Base-by-base conservation (phyloP, 2,888 invertebrate genomes). In the Pristionchus entomophagus region DNA sequence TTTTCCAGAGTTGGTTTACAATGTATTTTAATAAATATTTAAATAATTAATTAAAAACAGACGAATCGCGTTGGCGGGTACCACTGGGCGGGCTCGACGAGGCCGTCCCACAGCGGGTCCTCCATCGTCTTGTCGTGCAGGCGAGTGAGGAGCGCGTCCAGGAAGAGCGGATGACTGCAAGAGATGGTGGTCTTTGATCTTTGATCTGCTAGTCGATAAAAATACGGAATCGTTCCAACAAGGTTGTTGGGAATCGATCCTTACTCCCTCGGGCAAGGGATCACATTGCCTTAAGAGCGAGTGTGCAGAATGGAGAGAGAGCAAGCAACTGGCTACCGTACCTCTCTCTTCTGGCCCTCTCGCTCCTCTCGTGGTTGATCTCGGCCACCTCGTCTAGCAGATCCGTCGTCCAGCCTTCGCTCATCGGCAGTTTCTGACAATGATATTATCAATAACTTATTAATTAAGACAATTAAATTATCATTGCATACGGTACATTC, bases 31-130 rank as follows among this genome's bases (percentile, higher is more conserved):
- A 49, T n/a, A n/a, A n/a, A n/a, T n/a, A n/a, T n/a, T n/a, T n/a
- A n/a, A n/a, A n/a, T n/a, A n/a, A n/a, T n/a, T n/a, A n/a, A n/a
- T n/a, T n/a, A n/a, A n/a, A n/a, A n/a, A n/a, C 78, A 22, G 19
- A 84, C 83, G 32, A 26, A 49, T 45, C 35, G 62, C 17, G 45
- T 17, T 2, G 83, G 83, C 8, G 83, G 83, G n/a, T 84, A 84
- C 83, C 83, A 84, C 65, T 65, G 35, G 29, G 17, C 19, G 29
- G 65, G 83, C 0, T 32, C 35, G 12, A 8, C 38, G 10, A 19
- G 1, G n/a, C n/a, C 65, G 8, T 12, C 14, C 83, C 83, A 84
- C 35, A 84, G 22, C 5, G 3, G 41, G n/a, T 84, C 83, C 12
- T 84, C 83, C 49, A 19, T 26, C 0, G 65, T 49, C 32, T 45